Evolutionary conservation across 2,113 vertebrate species (phyloP).

Genomic region (Pipa parva): DNA sequence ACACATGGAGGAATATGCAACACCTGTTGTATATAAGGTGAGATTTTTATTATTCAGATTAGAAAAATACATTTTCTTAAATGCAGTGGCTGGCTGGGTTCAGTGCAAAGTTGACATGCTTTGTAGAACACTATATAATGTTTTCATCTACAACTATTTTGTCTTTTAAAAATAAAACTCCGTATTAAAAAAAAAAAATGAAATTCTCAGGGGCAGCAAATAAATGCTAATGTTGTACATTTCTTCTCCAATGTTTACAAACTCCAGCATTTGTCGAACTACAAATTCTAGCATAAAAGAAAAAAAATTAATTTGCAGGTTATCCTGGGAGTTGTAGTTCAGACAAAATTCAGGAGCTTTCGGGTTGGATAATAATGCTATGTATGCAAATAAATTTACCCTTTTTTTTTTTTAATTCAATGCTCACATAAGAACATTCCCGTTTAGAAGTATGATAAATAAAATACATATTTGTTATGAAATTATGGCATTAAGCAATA

Average conservation of each 20-base stretch:
- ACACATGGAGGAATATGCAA: too few relatives aligned
- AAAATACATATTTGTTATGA: constrained; percentile 47
- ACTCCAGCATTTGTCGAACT: too few relatives aligned
- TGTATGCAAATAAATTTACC: constrained; percentile 46
- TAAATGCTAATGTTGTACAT: constrained; percentile 28
- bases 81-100: constrained; percentile 46
- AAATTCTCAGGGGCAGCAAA: constrained; percentile 32
- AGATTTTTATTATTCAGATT: constrained; percentile 57
- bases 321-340: too few relatives aligned
- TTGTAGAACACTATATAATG: constrained; percentile 43
- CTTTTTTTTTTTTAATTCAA: constrained; percentile 55
- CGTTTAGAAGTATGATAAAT: constrained; percentile 55
- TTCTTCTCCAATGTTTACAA: too few relatives aligned
- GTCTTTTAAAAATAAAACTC: too few relatives aligned
- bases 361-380: too few relatives aligned
- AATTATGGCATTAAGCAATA: constrained; percentile 49
- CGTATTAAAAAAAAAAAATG: too few relatives aligned
- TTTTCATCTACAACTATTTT: constrained; percentile 46
- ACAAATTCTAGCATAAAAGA: too few relatives aligned
- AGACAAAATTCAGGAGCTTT: too few relatives aligned
- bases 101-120: constrained; percentile 38
- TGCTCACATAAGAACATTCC: constrained; percentile 44
- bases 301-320: too few relatives aligned
- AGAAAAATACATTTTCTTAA: constrained; percentile 59
- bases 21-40: too few relatives aligned